Conservation (phyloP, 2,797 vertebrate species). For the Hoplostethus mediterraneus region DNA sequence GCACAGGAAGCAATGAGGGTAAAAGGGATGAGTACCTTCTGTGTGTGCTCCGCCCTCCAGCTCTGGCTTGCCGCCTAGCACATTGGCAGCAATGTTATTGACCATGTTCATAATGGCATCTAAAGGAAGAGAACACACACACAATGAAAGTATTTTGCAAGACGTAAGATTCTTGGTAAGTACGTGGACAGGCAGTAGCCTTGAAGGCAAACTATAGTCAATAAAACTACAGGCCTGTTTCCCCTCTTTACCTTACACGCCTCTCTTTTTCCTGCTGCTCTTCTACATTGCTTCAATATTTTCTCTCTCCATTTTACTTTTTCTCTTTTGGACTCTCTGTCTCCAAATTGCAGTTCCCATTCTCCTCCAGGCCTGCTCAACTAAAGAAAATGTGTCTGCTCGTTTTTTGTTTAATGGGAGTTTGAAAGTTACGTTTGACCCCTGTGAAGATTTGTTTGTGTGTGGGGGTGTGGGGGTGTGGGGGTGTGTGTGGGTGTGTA, state of each 20-base stretch:
- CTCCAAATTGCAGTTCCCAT: background rate
- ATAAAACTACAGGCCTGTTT: slow-evolving; percentile 20
- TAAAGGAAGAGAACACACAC: slow-evolving; percentile 62
- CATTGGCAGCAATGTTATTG: slow-evolving; percentile 99
- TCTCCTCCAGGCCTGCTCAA: background rate
- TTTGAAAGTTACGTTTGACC: slow-evolving; percentile 9
- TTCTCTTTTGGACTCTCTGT: background rate
- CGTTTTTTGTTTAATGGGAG: background rate
- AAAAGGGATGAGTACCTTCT: slow-evolving; percentile 84
- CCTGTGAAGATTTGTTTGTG: slow-evolving; percentile 13
- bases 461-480: background rate
- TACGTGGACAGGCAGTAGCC: background rate
- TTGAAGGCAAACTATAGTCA: slow-evolving; percentile 2
- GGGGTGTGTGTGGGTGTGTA: background rate
- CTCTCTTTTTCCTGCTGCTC: background rate
- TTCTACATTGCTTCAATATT: background rate
- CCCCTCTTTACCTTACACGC: background rate
- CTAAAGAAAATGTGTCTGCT: background rate
- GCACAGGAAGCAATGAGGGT: background rate
- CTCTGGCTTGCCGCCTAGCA: slow-evolving; percentile 92
- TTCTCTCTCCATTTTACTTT: background rate
- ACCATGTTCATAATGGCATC: slow-evolving; percentile 99
- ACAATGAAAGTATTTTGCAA: slow-evolving; percentile 21
- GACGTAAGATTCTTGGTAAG: background rate
- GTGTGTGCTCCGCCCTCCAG: slow-evolving; percentile 82